Base-by-base conservation (phyloP, 1,140 invertebrate species). In the Eulimnadia texana region DNA sequence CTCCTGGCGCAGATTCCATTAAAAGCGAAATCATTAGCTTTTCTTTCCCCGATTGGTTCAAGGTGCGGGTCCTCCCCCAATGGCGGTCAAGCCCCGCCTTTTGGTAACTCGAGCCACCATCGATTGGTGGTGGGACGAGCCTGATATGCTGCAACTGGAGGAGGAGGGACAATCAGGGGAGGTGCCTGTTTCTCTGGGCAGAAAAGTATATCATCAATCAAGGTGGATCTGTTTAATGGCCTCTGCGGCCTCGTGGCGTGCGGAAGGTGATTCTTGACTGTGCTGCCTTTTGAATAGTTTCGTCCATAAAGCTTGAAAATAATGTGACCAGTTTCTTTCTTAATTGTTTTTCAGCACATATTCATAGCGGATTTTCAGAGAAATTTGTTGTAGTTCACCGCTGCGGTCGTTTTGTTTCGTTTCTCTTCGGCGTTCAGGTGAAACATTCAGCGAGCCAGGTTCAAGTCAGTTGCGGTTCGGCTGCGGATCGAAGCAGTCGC, bases 171-270 rank as follows among this genome's bases (percentile, higher is more conserved):
- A 9, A 42, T 6, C 6, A 16, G 33, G 6, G 33, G 33, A 16
- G 33, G 16, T 42, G 16, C 6, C 33, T 16, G 33, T 42, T 42
- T 6, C 33, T 42, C n/a, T n/a, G n/a, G n/a, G n/a, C n/a, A n/a
- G n/a, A n/a, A 42, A 16, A 42, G 33, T 42, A 16, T 42, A 42
- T 42, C 33, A 42, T 42, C 33, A 42, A 42, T 42, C 33, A 42
- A 42, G 33, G 6, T 6, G 33, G 6, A 9, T 42, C 6, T 42
- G 33, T 42, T 57, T 57, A 57, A 57, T 57, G 55, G 55, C 55
- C 55, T 57, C 55, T 57, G 55, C 55, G 55, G 55, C 55, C 55
- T 57, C 55, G 27, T 57, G 55, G 27, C 55, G 55, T 27, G 10
- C 33, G 55, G 55, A 57, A 57, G 55, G 55, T n/a, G 55, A 27